These are phyloP conservation scores for Corvus cornix DNA, from an alignment of 2,113 vertebrate genomes.

Conservation along the genomic window DNA sequence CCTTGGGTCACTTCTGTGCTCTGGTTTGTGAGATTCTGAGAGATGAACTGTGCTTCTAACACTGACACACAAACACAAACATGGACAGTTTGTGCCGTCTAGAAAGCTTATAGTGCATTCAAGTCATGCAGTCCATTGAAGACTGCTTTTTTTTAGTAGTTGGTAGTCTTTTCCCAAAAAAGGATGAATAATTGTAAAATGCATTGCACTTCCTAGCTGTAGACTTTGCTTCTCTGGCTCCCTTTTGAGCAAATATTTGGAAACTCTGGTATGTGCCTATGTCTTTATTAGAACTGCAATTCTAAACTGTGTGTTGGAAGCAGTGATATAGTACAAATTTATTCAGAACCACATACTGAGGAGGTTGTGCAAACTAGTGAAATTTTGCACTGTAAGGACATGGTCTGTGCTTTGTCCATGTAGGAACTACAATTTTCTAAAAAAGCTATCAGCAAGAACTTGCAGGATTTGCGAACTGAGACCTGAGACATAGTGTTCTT, in stretches of 20 bases:
- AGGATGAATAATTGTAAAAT: not conserved
- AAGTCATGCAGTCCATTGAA: not conserved
- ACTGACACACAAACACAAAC: not conserved
- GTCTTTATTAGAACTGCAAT: constrained; percentile 30
- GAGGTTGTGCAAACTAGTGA: constrained; percentile 24
- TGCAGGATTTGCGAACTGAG: constrained; percentile 21
- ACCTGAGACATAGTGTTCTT: constrained; percentile 39
- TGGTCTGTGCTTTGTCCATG: not conserved
- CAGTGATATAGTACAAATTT: not conserved
- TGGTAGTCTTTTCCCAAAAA: not conserved
- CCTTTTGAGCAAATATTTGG: constrained; percentile 64
- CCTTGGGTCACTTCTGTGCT: not conserved
- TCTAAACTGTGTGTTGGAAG: constrained; percentile 13
- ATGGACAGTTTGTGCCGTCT: not conserved
- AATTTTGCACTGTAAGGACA: not conserved
- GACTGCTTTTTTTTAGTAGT: not conserved
- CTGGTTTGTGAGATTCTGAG: not conserved
- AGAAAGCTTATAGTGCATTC: not conserved
- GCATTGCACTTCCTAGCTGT: not conserved
- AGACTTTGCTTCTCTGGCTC: constrained; percentile 31
- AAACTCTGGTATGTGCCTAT: constrained; percentile 43
- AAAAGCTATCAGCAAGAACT: not conserved
- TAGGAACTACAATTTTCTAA: not conserved
- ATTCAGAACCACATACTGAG: not conserved
- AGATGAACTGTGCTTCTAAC: not conserved